A percentile compares a stretch with the other conserved stretches of the same genome.
These are phyloP conservation scores for Antheraea pernyi DNA, from an alignment of 1,140 invertebrate genomes.

Conservation along the genomic window DNA sequence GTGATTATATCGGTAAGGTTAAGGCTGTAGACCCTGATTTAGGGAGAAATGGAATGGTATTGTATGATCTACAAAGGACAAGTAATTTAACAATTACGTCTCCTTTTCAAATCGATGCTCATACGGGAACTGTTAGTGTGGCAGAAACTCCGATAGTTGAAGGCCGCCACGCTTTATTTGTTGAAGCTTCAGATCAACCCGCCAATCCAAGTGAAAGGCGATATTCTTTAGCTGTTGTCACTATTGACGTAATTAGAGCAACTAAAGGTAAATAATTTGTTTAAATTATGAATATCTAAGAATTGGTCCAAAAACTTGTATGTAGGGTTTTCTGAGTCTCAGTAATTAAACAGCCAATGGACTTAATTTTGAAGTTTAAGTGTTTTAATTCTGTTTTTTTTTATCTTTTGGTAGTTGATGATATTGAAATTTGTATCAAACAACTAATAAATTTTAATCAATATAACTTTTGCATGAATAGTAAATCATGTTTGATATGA, in stretches of 20 bases:
- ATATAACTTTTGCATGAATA: too few species aligned
- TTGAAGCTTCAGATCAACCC: slow-evolving; percentile 91
- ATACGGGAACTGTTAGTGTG: slow-evolving; percentile 86
- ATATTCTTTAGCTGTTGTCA: slow-evolving; percentile 90
- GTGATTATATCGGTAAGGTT: slow-evolving; percentile 86
- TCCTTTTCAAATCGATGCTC: slow-evolving; percentile 86
- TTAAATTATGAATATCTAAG: not conserved
- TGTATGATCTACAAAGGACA: slow-evolving; percentile 87
- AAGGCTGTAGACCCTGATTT: slow-evolving; percentile 90
- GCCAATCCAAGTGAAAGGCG: slow-evolving; percentile 89
- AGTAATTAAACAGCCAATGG: too few species aligned
- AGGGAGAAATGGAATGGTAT: slow-evolving; percentile 88
- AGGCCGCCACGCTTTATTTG: slow-evolving; percentile 87
- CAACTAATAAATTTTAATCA: too few species aligned
- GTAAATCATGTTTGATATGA: too few species aligned
- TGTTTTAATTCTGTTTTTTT: too few species aligned
- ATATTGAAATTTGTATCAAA: too few species aligned
- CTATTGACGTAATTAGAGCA: slow-evolving; percentile 83
- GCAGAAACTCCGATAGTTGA: slow-evolving; percentile 82
- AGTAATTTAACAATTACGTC: slow-evolving; percentile 83
- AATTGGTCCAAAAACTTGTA: too few species aligned
- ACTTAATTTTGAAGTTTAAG: too few species aligned
- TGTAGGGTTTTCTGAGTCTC: too few species aligned
- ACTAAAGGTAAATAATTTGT: slow-evolving; percentile 67
- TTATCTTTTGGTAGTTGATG: too few species aligned